Conservation (phyloP, 2,113 vertebrate species). For the Poeciliopsis prolifica region DNA sequence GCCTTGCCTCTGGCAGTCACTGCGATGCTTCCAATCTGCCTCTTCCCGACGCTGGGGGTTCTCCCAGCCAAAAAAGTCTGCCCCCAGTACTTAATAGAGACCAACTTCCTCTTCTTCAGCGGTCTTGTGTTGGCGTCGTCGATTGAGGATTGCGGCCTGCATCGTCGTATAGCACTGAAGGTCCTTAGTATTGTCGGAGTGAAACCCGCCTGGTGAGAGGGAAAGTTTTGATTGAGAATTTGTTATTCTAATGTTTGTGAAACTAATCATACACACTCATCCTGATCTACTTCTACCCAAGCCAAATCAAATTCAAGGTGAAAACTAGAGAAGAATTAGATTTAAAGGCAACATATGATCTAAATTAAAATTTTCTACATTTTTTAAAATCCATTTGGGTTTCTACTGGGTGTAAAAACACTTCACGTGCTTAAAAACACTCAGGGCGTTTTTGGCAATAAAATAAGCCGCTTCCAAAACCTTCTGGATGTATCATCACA, state of each 20-base stretch:
- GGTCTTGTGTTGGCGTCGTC: constrained; percentile 95
- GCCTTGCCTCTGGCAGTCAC: constrained; percentile 94
- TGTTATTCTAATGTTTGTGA: too few species aligned
- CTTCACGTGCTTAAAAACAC: too few species aligned
- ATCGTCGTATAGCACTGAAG: constrained; percentile 92
- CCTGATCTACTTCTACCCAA: background rate
- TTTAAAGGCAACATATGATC: background rate
- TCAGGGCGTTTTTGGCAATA: too few species aligned
- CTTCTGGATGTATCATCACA: too few species aligned
- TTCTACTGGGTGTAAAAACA: too few species aligned
- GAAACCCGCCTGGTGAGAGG: constrained; percentile 89
- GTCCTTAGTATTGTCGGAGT: constrained; percentile 90
- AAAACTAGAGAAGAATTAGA: background rate
- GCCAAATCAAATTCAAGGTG: background rate
- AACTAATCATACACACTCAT: background rate
- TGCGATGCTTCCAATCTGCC: constrained; percentile 90
- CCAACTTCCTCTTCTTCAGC: constrained; percentile 96
- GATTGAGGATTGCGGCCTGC: constrained; percentile 96
- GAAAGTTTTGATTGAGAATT: too few species aligned
- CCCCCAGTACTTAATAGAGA: constrained; percentile 95
- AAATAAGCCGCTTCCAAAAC: too few species aligned
- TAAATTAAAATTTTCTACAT: too few species aligned
- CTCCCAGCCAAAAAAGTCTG: constrained; percentile 90
- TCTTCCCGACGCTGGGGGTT: constrained; percentile 93
- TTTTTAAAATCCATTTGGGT: too few species aligned